Conservation (phyloP, 2,888 invertebrate species). For the Anorthoa munda region DNA sequence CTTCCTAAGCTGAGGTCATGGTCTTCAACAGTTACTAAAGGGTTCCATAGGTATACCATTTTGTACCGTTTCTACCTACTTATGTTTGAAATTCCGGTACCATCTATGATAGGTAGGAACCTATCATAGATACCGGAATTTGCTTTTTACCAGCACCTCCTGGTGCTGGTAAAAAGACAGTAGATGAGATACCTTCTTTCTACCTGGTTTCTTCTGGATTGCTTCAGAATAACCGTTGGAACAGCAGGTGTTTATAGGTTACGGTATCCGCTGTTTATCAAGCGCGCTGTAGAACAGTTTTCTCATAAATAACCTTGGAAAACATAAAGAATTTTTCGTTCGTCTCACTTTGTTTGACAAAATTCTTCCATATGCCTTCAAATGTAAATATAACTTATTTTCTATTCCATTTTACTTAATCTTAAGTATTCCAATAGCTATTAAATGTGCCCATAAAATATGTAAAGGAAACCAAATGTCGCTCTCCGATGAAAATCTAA, state of each 20-base stretch:
- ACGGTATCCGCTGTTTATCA: not conserved
- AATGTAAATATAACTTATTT: conserved; percentile 28
- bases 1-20: too few relatives aligned
- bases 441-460: conserved; percentile 34
- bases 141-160: too few relatives aligned
- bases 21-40: too few relatives aligned
- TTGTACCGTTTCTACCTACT: too few relatives aligned
- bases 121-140: too few relatives aligned
- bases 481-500: conserved; percentile 63
- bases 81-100: too few relatives aligned
- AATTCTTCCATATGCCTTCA: not conserved
- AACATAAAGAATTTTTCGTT: not conserved
- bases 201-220: not conserved
- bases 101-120: not conserved
- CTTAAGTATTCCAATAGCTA: conserved; percentile 34
- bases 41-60: too few relatives aligned
- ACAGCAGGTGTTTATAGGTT: not conserved
- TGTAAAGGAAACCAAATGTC: conserved; percentile 64
- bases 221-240: not conserved
- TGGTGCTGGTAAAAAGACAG: not conserved
- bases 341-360: not conserved
- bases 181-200: too few relatives aligned
- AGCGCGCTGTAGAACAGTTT: not conserved
- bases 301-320: not conserved
- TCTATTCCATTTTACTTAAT: conserved; percentile 18